phyloP scores from a whole-genome alignment of 1,140 invertebrate genomes.

The Calliphora vicina region DNA sequence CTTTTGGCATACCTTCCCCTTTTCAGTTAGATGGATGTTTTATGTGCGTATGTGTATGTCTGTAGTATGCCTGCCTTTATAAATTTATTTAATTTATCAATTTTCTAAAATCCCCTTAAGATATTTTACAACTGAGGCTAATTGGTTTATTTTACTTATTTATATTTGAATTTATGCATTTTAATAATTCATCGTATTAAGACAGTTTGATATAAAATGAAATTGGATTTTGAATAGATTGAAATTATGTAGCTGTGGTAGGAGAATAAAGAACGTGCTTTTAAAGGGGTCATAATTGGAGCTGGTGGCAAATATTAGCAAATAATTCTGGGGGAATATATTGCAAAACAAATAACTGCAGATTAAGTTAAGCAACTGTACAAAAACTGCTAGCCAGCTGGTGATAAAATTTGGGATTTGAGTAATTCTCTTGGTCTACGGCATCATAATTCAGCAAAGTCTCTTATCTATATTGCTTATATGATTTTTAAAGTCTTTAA shows the following conservation, averaged over 20 bases:
- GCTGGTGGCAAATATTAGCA: too few species aligned
- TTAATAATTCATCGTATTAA: neutral
- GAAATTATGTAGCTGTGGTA: neutral
- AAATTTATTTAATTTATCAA: conserved; percentile 30
- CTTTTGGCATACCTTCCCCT: neutral
- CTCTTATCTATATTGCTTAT: too few species aligned
- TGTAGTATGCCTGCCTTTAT: neutral
- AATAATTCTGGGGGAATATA: too few species aligned
- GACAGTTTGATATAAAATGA: neutral
- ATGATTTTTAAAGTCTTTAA: too few species aligned
- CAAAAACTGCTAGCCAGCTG: too few species aligned
- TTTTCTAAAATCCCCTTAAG: conserved; percentile 24
- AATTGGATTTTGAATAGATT: neutral
- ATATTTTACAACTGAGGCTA: conserved; percentile 33
- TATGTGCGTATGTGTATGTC: neutral
- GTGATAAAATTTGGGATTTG: too few species aligned
- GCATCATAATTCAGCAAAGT: too few species aligned
- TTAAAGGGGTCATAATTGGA: neutral
- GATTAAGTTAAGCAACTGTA: too few species aligned
- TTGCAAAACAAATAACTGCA: too few species aligned
- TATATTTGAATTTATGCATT: neutral
- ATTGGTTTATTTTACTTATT: conserved; percentile 32
- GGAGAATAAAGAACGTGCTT: neutral
- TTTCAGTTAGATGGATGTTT: neutral
- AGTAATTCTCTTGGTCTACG: too few species aligned